phyloP scores from a whole-genome alignment of 2,113 vertebrate genomes.

The Coregonus clupeaformis region DNA sequence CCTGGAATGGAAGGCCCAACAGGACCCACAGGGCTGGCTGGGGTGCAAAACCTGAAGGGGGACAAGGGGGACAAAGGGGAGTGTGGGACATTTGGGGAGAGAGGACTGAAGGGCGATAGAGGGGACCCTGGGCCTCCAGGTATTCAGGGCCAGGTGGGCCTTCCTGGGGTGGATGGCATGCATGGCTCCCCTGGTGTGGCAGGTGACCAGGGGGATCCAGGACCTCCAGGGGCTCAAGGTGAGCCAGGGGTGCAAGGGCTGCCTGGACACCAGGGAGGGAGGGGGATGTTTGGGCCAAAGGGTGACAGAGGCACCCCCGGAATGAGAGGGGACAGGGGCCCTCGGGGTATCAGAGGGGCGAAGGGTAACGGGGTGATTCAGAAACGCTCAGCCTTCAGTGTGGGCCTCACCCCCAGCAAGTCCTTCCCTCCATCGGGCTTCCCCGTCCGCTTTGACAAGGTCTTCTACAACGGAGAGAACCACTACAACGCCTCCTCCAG shows the following conservation, averaged over 20 bases:
- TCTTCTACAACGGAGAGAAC: conserved; percentile 86
- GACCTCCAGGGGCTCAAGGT: conserved; percentile 83
- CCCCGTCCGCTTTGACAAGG: conserved; percentile 88
- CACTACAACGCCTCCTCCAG: conserved; percentile 81
- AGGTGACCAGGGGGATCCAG: conserved; percentile 80
- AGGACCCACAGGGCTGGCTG: conserved; percentile 74
- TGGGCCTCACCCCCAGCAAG: conserved; percentile 82
- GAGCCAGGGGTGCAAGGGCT: conserved; percentile 76
- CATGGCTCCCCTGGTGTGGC: conserved; percentile 75
- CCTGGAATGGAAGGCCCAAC: conserved; percentile 58
- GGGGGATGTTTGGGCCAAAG: conserved; percentile 81
- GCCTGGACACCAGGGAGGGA: conserved; percentile 74
- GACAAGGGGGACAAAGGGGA: conserved; percentile 84
- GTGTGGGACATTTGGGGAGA: conserved; percentile 79
- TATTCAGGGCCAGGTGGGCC: conserved; percentile 82
- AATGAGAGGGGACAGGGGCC: conserved; percentile 81
- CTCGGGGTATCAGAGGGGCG: conserved; percentile 84
- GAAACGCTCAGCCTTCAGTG: conserved; percentile 87
- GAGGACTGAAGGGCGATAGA: conserved; percentile 79
- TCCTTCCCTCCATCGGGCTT: conserved; percentile 88
- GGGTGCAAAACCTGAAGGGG: conserved; percentile 81
- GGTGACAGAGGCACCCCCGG: conserved; percentile 83
- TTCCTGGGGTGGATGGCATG: conserved; percentile 75
- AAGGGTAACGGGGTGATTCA: conserved; percentile 65
- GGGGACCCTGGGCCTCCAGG: conserved; percentile 81